Conservation (phyloP, 1,140 invertebrate species). For the Zelostemma sp. region DNA sequence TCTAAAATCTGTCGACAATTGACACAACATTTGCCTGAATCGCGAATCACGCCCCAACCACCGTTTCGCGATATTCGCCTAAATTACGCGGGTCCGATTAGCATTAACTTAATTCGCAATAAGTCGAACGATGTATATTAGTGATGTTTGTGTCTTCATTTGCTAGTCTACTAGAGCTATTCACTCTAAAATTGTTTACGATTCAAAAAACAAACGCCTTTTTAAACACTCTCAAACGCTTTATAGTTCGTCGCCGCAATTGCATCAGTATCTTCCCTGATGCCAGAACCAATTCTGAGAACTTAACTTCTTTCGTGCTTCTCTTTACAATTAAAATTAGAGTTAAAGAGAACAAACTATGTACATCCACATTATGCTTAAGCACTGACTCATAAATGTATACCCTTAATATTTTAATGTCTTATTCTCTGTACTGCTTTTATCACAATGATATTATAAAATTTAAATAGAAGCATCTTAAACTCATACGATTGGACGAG, state of each 20-base stretch:
- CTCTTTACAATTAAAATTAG: too few species aligned
- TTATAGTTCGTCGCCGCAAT: constrained; percentile 42
- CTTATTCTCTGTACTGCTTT: too few species aligned
- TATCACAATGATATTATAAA: too few species aligned
- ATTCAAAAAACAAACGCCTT: constrained; percentile 2
- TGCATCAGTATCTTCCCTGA: constrained; percentile 61
- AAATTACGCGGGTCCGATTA: constrained; percentile 63
- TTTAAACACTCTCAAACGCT: constrained; percentile 20
- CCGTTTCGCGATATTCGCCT: constrained; percentile 58
- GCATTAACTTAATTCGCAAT: constrained; percentile 34
- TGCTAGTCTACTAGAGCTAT: constrained; percentile 5
- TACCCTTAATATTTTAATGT: too few species aligned
- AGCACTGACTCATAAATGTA: too few species aligned
- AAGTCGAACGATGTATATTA: constrained; percentile 41
- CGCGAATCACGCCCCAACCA: constrained; percentile 39
- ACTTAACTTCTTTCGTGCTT: too few species aligned
- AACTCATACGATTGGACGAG: too few species aligned
- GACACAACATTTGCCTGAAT: constrained; percentile 57
- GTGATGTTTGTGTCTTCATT: constrained; percentile 7
- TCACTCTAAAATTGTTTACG: constrained; percentile 6
- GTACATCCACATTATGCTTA: too few species aligned
- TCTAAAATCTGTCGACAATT: constrained; percentile 14
- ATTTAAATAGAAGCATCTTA: too few species aligned
- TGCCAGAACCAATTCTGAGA: constrained; percentile 30
- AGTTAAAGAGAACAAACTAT: too few species aligned